These are phyloP conservation scores for Fragum fragum DNA, from an alignment of 2,888 invertebrate species.

Conservation along the genomic window DNA sequence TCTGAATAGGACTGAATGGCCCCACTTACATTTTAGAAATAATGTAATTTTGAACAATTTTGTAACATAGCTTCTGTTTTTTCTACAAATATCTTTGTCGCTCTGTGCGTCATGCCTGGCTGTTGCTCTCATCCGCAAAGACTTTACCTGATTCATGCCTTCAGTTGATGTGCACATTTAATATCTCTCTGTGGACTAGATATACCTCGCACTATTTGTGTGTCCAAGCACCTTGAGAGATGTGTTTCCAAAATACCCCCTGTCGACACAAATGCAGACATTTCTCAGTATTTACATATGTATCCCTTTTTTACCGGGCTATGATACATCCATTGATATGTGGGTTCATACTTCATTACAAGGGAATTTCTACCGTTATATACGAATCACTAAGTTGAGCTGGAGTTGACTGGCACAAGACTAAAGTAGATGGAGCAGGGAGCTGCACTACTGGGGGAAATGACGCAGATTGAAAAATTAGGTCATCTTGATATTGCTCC, in stretches of 20 bases:
- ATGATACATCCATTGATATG: slow-evolving; percentile 31
- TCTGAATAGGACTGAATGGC: background rate
- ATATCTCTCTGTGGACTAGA: background rate
- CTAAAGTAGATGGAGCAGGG: background rate
- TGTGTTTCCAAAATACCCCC: slow-evolving; percentile 25
- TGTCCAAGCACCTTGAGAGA: slow-evolving; percentile 18
- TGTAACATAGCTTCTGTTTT: slow-evolving; percentile 12
- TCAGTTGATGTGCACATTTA: background rate
- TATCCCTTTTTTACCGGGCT: slow-evolving; percentile 24
- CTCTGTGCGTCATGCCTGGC: background rate
- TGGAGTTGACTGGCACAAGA: background rate
- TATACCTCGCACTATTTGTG: slow-evolving; percentile 24
- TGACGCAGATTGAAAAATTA: too few species aligned
- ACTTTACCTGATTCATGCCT: background rate
- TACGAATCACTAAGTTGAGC: background rate
- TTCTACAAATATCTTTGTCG: background rate
- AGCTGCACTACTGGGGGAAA: background rate
- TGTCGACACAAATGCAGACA: slow-evolving; percentile 32
- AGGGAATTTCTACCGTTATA: slow-evolving; percentile 22
- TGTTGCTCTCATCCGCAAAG: background rate
- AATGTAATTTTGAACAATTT: slow-evolving; percentile 12
- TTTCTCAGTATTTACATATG: slow-evolving; percentile 39
- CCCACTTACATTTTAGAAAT: background rate
- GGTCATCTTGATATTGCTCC: too few species aligned
- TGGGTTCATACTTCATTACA: slow-evolving; percentile 7